Percentiles rank a stretch among this genome's conserved stretches.
phyloP scores from a whole-genome alignment of 2,797 vertebrate genomes.

The Thaleichthys pacificus region DNA sequence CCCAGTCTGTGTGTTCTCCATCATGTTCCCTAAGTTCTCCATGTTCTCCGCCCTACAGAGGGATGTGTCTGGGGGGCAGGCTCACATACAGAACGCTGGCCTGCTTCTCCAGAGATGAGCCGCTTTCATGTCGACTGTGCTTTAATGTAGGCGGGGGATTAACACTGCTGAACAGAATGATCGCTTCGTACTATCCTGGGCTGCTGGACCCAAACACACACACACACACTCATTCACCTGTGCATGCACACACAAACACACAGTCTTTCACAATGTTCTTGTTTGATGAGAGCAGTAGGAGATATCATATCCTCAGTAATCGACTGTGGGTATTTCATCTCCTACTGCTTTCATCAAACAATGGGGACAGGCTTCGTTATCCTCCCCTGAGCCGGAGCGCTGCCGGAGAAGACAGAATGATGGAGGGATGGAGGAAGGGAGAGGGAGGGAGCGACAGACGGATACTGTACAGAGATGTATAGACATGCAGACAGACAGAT shows the following conservation, averaged over 20 bases:
- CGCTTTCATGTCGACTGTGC: slow-evolving; percentile 51
- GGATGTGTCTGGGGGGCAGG: slow-evolving; percentile 48
- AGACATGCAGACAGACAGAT: no score
- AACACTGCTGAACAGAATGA: slow-evolving; percentile 53
- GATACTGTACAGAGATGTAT: no score
- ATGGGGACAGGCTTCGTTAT: slow-evolving; percentile 29
- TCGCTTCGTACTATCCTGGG: slow-evolving; percentile 42
- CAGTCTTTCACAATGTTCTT: slow-evolving; percentile 34
- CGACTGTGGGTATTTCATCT: background rate
- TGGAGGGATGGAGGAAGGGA: background rate
- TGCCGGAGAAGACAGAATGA: slow-evolving; percentile 15
- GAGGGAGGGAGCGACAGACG: background rate
- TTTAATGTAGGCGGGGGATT: slow-evolving; percentile 51
- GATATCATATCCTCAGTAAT: no score
- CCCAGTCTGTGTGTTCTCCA: slow-evolving; percentile 14
- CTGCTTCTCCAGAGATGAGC: slow-evolving; percentile 49
- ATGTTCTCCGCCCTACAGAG: slow-evolving; percentile 43
- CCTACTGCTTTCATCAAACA: slow-evolving; percentile 11
- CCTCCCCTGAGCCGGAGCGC: slow-evolving; percentile 16
- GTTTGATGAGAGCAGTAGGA: no score
- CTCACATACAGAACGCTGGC: slow-evolving; percentile 47
- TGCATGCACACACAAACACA: background rate
- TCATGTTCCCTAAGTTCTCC: slow-evolving; percentile 36
- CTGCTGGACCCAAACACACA: slow-evolving; percentile 46
- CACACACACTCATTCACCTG: slow-evolving; percentile 10